phyloP scores from a whole-genome alignment of 2,113 vertebrate species.

The Aphyosemion australe region DNA sequence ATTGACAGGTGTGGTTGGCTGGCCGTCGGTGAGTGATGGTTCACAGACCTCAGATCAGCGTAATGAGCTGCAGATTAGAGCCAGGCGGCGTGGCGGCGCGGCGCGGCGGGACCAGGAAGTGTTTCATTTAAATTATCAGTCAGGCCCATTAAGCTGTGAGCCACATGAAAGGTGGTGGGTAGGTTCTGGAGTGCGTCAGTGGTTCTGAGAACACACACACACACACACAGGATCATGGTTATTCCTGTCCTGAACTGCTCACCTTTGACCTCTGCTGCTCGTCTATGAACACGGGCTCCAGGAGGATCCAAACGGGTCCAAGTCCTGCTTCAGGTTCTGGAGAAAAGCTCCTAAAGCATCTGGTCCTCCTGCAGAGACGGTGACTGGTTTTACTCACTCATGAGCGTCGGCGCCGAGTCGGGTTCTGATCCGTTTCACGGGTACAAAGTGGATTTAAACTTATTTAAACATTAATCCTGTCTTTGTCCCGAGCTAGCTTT shows the following conservation, averaged over 20 bases:
- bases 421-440: too few species aligned
- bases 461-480: too few species aligned
- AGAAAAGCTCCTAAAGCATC: too few species aligned
- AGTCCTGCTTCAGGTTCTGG: not conserved
- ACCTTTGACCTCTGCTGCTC: too few species aligned
- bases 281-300: not conserved
- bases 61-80: conserved; percentile 70
- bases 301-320: not conserved
- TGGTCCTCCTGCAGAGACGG: too few species aligned
- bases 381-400: too few species aligned
- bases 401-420: too few species aligned
- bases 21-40: conserved; percentile 46
- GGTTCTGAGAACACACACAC: conserved; percentile 56
- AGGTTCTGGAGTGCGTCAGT: conserved; percentile 69
- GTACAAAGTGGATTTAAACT: too few species aligned
- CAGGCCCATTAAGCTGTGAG: conserved; percentile 69
- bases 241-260: not conserved
- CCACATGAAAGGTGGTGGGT: conserved; percentile 72
- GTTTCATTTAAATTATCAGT: conserved; percentile 79
- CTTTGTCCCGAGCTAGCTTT: too few species aligned
- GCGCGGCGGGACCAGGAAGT: conserved; percentile 67
- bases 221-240: conserved; percentile 27
- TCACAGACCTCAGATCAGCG: conserved; percentile 74
- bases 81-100: conserved; percentile 34
- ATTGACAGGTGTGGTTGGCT: conserved; percentile 65